A percentile compares a stretch with the other conserved stretches of the same genome.
phyloP scores from a whole-genome alignment of 1,140 invertebrate species.

The Drosophila oshimai region DNA sequence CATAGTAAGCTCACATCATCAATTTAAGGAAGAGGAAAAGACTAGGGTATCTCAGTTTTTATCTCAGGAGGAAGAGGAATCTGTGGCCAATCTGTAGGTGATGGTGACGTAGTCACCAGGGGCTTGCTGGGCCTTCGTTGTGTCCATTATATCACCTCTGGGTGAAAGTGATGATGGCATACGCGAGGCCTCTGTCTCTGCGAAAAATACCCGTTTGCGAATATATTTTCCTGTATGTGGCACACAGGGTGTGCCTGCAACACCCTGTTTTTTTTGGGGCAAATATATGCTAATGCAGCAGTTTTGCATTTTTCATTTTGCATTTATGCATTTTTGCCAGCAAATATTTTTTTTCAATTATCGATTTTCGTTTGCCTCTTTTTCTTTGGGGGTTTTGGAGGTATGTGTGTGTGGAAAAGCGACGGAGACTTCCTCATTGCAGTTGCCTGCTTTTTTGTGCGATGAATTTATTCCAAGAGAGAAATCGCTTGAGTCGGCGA shows the following conservation, averaged over 20 bases:
- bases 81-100: slow-evolving; percentile 16
- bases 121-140: slow-evolving; percentile 43
- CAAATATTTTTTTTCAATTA: slow-evolving; percentile 75
- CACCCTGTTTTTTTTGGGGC: slow-evolving; percentile 41
- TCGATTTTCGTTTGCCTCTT: slow-evolving; percentile 66
- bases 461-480: slow-evolving; percentile 10
- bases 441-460: slow-evolving; percentile 19
- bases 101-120: slow-evolving; percentile 30
- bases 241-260: slow-evolving; percentile 30
- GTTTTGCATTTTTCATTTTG: slow-evolving; percentile 24
- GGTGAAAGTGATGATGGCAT: slow-evolving; percentile 80
- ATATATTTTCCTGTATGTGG: slow-evolving; percentile 70
- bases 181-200: slow-evolving; percentile 31
- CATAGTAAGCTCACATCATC: too few species aligned
- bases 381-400: slow-evolving; percentile 5
- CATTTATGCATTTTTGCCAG: slow-evolving; percentile 33
- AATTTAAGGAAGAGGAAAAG: neutral
- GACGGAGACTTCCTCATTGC: slow-evolving; percentile 63
- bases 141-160: slow-evolving; percentile 76
- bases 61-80: slow-evolving; percentile 1
- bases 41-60: neutral
- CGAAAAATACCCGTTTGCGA: slow-evolving; percentile 58
- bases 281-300: slow-evolving; percentile 62
- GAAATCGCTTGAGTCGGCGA: slow-evolving; percentile 27
- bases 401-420: slow-evolving; percentile 18